Evolutionary conservation across 2,888 invertebrate genomes (phyloP).

Genomic region (Drosophila acutilabella): DNA sequence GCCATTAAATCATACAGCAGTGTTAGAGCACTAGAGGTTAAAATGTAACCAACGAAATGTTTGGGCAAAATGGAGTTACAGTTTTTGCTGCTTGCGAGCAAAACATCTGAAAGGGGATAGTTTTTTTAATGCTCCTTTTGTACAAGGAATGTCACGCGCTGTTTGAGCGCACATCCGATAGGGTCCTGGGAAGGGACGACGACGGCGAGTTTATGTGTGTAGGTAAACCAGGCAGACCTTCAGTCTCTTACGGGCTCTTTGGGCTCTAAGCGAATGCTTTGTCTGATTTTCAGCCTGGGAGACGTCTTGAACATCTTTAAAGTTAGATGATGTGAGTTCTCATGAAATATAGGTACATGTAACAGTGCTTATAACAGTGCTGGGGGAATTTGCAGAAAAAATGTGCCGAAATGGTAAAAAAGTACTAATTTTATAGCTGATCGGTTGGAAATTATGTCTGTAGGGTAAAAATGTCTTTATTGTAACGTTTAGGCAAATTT

Average conservation of each 20-base stretch:
- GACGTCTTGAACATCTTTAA: slow-evolving; percentile 10
- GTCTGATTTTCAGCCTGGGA: slow-evolving; percentile 19
- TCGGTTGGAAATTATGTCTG: background rate
- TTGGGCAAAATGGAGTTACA: slow-evolving; percentile 57
- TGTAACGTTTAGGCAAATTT: background rate
- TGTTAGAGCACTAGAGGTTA: slow-evolving; percentile 18
- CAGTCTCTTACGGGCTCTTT: background rate
- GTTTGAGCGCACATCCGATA: slow-evolving; percentile 51
- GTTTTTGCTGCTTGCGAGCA: slow-evolving; percentile 18
- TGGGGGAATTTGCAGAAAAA: background rate
- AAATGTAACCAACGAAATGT: slow-evolving; percentile 26
- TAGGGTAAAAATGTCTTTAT: background rate
- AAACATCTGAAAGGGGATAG: background rate
- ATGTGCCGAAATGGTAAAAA: background rate
- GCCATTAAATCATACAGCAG: slow-evolving; percentile 51
- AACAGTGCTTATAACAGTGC: background rate
- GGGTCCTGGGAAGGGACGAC: slow-evolving; percentile 3
- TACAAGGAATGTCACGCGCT: slow-evolving; percentile 78
- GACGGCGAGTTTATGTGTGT: slow-evolving; percentile 9
- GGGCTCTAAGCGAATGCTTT: slow-evolving; percentile 12
- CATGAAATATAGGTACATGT: slow-evolving; percentile 34
- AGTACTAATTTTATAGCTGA: background rate
- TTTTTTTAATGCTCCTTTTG: slow-evolving; percentile 2
- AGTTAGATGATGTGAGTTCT: slow-evolving; percentile 22
- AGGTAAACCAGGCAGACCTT: slow-evolving; percentile 15